Base-by-base conservation (phyloP, 2,113 vertebrate species). In the Corvus moneduloides region DNA sequence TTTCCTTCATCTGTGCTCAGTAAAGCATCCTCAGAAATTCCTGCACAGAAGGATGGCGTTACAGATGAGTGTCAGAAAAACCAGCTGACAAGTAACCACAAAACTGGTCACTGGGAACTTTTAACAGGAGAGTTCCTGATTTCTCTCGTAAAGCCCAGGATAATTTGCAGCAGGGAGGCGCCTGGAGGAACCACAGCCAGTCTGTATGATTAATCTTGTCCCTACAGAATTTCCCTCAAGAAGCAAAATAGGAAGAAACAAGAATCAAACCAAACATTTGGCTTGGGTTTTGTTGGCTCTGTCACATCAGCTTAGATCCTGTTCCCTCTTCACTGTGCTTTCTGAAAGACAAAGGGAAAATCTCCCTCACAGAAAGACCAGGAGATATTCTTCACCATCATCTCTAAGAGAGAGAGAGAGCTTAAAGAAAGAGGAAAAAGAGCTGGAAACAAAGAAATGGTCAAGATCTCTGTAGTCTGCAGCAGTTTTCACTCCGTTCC, bases 1-100 rank as follows among this genome's bases (percentile, higher is more conserved):
- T 95, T 95, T 77, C 75, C 63, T 94, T 94, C 82, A 88, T 94
- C 79, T 88, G 35, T 61, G 44, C 49, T 88, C 91, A 81, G 61
- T 23, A 95, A 95, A 77, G 59, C 72, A 77, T 86, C 71, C 82
- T 96, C 76, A 67, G 51, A 74, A 88, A 90, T 81, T 85, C 56
- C 63, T 78, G 68, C 61, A 54, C 61, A 85, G 87, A 90, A 24
- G 67, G 49, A 79, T 61, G 23, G 82, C 39, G 43, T 69, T 79
- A 46, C 28, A 80, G 63, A 94, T 43, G 46, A 44, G 37, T 26
- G 71, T 27, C 74, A 79, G 52, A 77, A 93, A 79, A 77, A 37
- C 54, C 87, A 91, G 37, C 51, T 51, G 33, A 77, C 59, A 88
- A 87, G 85, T 76, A 91, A 84, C 63, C 39, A 73, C 21, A 76